These are phyloP conservation scores for Linyphia triangularis DNA, from an alignment of 2,888 invertebrate genomes.

Conservation along the genomic window DNA sequence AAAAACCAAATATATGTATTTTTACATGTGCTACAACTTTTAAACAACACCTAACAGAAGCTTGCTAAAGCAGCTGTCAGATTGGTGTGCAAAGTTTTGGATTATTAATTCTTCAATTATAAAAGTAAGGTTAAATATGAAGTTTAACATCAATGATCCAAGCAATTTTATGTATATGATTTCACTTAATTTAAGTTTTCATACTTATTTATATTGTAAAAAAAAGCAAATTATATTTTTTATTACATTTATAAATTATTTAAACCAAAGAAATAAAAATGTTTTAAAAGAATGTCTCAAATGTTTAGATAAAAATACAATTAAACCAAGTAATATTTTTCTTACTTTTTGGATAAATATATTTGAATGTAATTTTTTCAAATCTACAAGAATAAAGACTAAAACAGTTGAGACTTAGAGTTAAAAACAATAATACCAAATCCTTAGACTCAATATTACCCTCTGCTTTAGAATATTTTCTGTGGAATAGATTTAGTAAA, in stretches of 20 bases:
- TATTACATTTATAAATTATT: neutral
- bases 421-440: no score
- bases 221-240: neutral
- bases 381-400: neutral
- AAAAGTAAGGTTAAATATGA: neutral
- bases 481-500: no score
- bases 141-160: neutral
- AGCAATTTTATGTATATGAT: slow-evolving; percentile 3
- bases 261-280: neutral
- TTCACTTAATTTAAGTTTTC: neutral
- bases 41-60: no score
- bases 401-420: neutral
- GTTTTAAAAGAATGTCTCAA: neutral
- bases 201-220: neutral
- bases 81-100: no score
- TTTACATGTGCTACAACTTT: no score
- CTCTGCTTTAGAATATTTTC: no score
- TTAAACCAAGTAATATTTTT: neutral
- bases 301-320: neutral
- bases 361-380: neutral
- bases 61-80: no score
- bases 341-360: no score
- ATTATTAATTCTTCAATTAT: neutral
- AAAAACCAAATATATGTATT: no score
- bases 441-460: no score